Percentiles rank a stretch among this genome's conserved stretches.
Evolutionary conservation across 2,888 invertebrate genomes (phyloP).

Genomic region (Agriotes lineatus): DNA sequence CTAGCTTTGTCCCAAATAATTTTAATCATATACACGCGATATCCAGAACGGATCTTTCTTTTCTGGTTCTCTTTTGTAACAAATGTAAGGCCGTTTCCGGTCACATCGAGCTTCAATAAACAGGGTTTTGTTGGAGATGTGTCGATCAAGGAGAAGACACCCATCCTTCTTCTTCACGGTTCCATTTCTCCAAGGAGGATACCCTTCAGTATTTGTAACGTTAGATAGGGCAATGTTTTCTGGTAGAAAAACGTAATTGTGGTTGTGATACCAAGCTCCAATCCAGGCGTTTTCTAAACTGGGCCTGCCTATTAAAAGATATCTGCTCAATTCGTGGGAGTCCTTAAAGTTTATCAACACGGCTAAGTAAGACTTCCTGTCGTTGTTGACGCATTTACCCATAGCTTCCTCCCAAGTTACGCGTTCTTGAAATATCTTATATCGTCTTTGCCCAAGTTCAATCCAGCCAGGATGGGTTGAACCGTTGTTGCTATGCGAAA

Average conservation of each 20-base stretch:
- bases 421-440: constrained; percentile 16
- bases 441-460: not conserved
- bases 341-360: not conserved
- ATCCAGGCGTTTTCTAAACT: too few relatives aligned
- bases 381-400: not conserved
- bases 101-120: constrained; percentile 17
- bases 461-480: constrained; percentile 20
- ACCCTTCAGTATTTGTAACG: not conserved
- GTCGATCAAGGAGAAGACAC: constrained; percentile 14
- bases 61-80: not conserved
- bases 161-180: not conserved
- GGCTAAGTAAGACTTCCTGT: constrained; percentile 5
- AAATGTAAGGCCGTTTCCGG: not conserved
- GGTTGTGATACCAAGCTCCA: constrained; percentile 63
- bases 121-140: not conserved
- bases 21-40: constrained; percentile 5
- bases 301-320: constrained; percentile 67
- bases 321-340: constrained; percentile 63
- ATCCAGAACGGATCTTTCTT: constrained; percentile 6
- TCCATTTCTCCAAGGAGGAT: constrained; percentile 15
- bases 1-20: constrained; percentile 12
- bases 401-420: not conserved
- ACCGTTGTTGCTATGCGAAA: not conserved
- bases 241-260: not conserved
- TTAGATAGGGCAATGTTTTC: constrained; percentile 5